Evolutionary conservation across 2,113 vertebrate genomes (phyloP).

Genomic region (Aspidoscelis tigris): DNA sequence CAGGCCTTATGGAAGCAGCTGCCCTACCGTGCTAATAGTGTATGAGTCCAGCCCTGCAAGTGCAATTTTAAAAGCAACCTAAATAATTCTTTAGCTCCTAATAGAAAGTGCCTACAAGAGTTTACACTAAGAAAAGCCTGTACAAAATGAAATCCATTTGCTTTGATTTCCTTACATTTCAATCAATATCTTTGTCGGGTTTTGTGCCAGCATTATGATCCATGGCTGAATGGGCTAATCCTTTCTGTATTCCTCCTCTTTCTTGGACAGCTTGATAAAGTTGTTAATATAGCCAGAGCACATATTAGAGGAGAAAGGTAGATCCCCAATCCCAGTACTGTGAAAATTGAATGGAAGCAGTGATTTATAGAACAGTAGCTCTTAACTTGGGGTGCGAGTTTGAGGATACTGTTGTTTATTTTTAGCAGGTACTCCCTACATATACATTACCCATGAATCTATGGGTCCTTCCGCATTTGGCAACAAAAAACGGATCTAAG

Average conservation of each 20-base stretch:
- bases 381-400: too few relatives aligned
- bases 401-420: too few relatives aligned
- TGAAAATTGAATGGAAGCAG: too few relatives aligned
- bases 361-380: too few relatives aligned
- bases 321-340: too few relatives aligned
- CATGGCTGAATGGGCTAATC: constrained; percentile 38
- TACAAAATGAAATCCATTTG: constrained; percentile 51
- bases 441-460: too few relatives aligned
- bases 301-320: constrained; percentile 23
- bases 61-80: too few relatives aligned
- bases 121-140: constrained; percentile 26
- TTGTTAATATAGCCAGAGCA: constrained; percentile 34
- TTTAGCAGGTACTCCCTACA: too few relatives aligned
- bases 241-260: constrained; percentile 2
- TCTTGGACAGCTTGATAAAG: constrained; percentile 49
- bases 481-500: too few relatives aligned
- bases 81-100: background rate
- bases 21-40: background rate
- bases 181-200: constrained; percentile 47
- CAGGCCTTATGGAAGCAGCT: background rate
- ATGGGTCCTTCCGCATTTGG: too few relatives aligned
- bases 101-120: constrained; percentile 22
- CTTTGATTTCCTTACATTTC: constrained; percentile 44
- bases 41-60: too few relatives aligned
- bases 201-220: constrained; percentile 43